Evolutionary conservation across 2,888 invertebrate species (phyloP).

Genomic region (Polydrusus pterygomalis): DNA sequence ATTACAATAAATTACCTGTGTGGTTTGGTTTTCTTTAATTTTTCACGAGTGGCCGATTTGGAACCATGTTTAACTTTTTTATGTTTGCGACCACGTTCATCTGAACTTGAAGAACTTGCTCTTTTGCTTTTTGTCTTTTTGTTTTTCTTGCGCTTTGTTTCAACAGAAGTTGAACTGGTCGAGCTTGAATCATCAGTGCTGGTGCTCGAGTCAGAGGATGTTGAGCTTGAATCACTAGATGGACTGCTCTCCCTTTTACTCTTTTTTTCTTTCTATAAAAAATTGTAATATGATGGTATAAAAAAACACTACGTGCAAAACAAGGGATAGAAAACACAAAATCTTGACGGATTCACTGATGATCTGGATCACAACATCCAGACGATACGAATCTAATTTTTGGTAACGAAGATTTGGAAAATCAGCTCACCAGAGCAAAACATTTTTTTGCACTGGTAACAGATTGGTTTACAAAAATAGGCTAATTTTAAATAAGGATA

Average conservation of each 20-base stretch:
- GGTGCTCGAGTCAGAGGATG: slow-evolving; percentile 78
- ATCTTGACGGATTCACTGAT: no score
- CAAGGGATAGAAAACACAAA: no score
- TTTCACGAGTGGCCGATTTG: slow-evolving; percentile 69
- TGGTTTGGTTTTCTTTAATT: slow-evolving; percentile 72
- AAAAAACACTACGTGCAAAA: not conserved
- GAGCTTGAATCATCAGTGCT: slow-evolving; percentile 81
- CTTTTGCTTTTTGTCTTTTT: slow-evolving; percentile 68
- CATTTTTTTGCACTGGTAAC: no score
- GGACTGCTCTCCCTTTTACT: slow-evolving; percentile 80
- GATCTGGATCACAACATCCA: no score
- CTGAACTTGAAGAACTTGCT: slow-evolving; percentile 73
- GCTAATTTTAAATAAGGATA: no score
- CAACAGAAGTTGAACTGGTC: slow-evolving; percentile 73
- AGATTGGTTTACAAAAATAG: no score
- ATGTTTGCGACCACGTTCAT: slow-evolving; percentile 73
- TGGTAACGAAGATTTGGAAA: no score
- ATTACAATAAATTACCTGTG: slow-evolving; percentile 24
- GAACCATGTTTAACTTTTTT: slow-evolving; percentile 73
- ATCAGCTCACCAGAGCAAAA: no score
- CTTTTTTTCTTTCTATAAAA: slow-evolving; percentile 48
- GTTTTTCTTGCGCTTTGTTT: slow-evolving; percentile 67
- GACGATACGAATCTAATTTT: no score
- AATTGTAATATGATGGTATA: not conserved
- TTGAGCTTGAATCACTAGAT: slow-evolving; percentile 79